These are phyloP conservation scores for Bilobella aurantiaca DNA, from an alignment of 1,140 invertebrate genomes.

Conservation along the genomic window DNA sequence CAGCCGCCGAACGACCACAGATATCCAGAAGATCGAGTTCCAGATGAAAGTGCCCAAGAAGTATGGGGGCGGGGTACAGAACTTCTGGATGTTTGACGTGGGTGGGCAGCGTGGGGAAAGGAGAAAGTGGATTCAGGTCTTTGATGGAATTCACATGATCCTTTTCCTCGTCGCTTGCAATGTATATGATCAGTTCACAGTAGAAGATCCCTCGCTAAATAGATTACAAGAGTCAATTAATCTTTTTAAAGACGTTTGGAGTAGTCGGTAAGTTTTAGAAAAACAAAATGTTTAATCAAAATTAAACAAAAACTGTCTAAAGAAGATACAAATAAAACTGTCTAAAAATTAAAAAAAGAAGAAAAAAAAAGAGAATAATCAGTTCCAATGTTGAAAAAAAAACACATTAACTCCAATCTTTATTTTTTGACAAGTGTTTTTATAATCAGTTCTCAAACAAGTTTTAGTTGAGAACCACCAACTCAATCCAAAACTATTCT, in stretches of 20 bases:
- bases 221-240: slow-evolving; percentile 57
- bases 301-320: too few relatives aligned
- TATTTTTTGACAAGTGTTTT: too few relatives aligned
- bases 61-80: slow-evolving; percentile 53
- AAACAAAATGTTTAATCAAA: too few relatives aligned
- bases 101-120: slow-evolving; percentile 71
- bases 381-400: too few relatives aligned
- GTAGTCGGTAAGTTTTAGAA: slow-evolving; percentile 51
- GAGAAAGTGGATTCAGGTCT: slow-evolving; percentile 74
- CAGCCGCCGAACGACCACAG: slow-evolving; percentile 56
- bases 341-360: too few relatives aligned
- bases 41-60: slow-evolving; percentile 54
- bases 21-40: slow-evolving; percentile 63
- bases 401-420: too few relatives aligned
- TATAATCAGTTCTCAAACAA: too few relatives aligned
- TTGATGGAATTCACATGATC: slow-evolving; percentile 68
- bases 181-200: slow-evolving; percentile 61
- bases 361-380: too few relatives aligned
- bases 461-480: too few relatives aligned
- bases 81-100: slow-evolving; percentile 67
- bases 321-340: too few relatives aligned
- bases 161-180: slow-evolving; percentile 65
- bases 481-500: too few relatives aligned
- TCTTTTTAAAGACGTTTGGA: slow-evolving; percentile 65
- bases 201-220: slow-evolving; percentile 61